Percentiles rank a stretch among this genome's conserved stretches.
Evolutionary conservation across 1,140 invertebrate species (phyloP).

Genomic region (Campoletis sonorensis): DNA sequence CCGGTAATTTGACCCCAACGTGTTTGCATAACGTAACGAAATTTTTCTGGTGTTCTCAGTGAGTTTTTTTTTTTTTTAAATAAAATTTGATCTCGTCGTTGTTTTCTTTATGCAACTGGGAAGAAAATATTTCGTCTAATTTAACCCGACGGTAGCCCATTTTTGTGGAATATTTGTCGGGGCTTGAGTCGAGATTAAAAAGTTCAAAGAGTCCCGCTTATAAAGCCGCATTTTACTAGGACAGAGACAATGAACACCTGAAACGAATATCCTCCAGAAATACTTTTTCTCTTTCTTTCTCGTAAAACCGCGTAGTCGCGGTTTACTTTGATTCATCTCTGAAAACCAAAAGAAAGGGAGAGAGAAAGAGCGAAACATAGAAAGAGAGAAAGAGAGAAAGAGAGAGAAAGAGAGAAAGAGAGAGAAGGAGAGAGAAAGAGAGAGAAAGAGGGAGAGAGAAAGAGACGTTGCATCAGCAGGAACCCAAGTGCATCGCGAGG

Average conservation of each 20-base stretch:
- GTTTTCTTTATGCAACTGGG: slow-evolving; percentile 15
- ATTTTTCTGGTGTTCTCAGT: background rate
- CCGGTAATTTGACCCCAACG: background rate
- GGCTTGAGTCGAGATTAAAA: slow-evolving; percentile 49
- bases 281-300: slow-evolving; percentile 42
- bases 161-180: background rate
- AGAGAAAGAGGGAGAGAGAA: no score
- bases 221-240: slow-evolving; percentile 52
- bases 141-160: slow-evolving; percentile 67
- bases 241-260: slow-evolving; percentile 66
- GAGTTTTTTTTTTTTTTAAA: slow-evolving; percentile 18
- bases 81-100: slow-evolving; percentile 43
- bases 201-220: slow-evolving; percentile 66
- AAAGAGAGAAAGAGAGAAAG: no score
- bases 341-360: no score
- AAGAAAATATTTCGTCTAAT: slow-evolving; percentile 70
- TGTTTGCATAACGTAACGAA: background rate
- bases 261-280: slow-evolving; percentile 61
- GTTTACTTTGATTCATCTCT: slow-evolving; percentile 7
- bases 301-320: slow-evolving; percentile 30
- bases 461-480: background rate
- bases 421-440: no score
- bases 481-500: slow-evolving; percentile 7
- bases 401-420: no score
- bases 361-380: no score